Evolutionary conservation across 2,113 vertebrate species (phyloP).

Genomic region (Indicator indicator): DNA sequence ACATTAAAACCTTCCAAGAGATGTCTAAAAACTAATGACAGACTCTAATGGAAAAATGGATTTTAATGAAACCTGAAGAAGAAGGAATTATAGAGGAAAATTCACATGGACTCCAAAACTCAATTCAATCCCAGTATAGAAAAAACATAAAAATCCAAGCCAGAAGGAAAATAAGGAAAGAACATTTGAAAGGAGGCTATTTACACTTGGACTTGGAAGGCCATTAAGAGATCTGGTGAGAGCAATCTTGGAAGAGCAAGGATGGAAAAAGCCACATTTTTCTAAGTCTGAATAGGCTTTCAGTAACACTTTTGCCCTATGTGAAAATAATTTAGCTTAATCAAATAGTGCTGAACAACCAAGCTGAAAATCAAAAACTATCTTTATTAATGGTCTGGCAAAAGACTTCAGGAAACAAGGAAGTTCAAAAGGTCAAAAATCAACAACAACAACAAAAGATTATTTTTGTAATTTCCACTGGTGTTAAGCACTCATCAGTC

Average conservation of each 20-base stretch:
- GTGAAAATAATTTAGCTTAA: background rate
- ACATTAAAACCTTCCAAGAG: background rate
- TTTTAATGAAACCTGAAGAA: background rate
- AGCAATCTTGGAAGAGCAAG: background rate
- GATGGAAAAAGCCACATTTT: background rate
- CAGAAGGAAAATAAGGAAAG: background rate
- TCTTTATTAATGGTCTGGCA: slow-evolving; percentile 10
- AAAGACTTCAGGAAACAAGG: background rate
- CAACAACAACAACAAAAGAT: background rate
- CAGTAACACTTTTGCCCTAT: background rate
- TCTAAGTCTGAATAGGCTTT: background rate
- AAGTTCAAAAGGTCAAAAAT: background rate
- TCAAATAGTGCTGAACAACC: background rate
- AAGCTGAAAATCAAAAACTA: background rate
- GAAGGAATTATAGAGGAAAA: background rate
- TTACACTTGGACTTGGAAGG: background rate
- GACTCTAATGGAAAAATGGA: background rate
- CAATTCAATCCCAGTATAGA: background rate
- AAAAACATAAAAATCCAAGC: background rate
- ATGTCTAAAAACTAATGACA: background rate
- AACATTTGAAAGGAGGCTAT: background rate
- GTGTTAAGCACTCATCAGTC: background rate
- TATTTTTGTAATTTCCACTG: background rate
- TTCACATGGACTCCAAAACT: background rate
- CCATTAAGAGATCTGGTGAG: background rate